phyloP scores from a whole-genome alignment of 2,797 vertebrate genomes.

The Sphenopsis melanotis region DNA sequence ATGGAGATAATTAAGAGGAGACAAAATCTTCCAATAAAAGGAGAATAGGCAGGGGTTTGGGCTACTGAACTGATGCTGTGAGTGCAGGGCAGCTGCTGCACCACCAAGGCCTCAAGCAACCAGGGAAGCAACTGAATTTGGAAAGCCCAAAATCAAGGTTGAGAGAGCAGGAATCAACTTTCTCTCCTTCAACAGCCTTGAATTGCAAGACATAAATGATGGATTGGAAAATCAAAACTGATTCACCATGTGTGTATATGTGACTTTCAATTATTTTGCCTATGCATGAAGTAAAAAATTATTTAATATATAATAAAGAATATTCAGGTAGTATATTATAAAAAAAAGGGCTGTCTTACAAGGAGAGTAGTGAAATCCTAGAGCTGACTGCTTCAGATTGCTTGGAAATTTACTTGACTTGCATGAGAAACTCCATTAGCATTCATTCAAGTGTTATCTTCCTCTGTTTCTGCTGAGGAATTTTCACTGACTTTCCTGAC shows the following conservation, averaged over 20 bases:
- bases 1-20: background rate
- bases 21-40: background rate
- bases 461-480: background rate
- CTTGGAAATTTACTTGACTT: background rate
- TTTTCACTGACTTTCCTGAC: background rate
- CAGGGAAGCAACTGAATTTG: background rate
- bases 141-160: background rate
- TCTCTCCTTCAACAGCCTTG: background rate
- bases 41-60: background rate
- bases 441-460: background rate
- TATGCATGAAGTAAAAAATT: background rate
- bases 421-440: background rate
- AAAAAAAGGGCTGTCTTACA: background rate
- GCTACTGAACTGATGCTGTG: background rate
- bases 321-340: background rate
- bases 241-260: background rate
- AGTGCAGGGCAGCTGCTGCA: background rate
- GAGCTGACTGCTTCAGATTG: background rate
- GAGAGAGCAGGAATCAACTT: background rate
- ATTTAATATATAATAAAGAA: background rate
- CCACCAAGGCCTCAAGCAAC: background rate
- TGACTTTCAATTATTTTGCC: background rate
- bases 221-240: background rate
- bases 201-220: rapidly evolving
- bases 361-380: background rate